phyloP scores from a whole-genome alignment of 2,888 invertebrate genomes.

The Xylophagus ater region DNA sequence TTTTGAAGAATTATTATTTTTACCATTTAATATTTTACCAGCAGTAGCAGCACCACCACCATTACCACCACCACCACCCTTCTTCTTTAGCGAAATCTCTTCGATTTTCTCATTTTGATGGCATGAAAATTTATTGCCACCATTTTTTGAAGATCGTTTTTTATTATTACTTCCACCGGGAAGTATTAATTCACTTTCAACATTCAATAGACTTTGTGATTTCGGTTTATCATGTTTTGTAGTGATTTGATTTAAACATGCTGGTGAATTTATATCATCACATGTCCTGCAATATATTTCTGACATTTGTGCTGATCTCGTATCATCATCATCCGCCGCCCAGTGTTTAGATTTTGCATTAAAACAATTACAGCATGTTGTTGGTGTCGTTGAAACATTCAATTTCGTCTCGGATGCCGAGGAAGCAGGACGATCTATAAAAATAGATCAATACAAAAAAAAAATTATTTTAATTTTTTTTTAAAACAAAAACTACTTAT shows the following conservation, averaged over 20 bases:
- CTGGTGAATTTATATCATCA: conserved; percentile 38
- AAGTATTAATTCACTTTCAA: conserved; percentile 36
- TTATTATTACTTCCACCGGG: conserved; percentile 24
- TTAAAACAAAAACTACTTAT: no score
- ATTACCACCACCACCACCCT: conserved; percentile 6
- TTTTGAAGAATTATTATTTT: conserved; percentile 21
- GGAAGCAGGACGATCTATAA: conserved; percentile 43
- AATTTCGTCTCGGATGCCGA: conserved; percentile 39
- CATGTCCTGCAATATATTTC: conserved; percentile 47
- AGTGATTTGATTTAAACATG: conserved; percentile 42
- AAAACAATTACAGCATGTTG: conserved; percentile 39
- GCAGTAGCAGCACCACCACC: conserved; percentile 8
- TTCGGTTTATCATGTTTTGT: conserved; percentile 31
- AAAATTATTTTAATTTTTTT: conserved; percentile 11
- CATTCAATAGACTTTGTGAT: conserved; percentile 32
- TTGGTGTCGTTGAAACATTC: conserved; percentile 27
- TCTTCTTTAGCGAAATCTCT: conserved; percentile 6
- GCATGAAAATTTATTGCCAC: conserved; percentile 20
- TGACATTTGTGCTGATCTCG: conserved; percentile 42
- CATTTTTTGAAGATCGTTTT: conserved; percentile 22
- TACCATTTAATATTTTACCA: conserved; percentile 21
- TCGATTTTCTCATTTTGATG: conserved; percentile 2
- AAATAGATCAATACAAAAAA: conserved; percentile 26
- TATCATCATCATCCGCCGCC: no score
- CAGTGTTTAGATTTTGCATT: conserved; percentile 32